phyloP scores from a whole-genome alignment of 2,888 invertebrate genomes.

The Ypsolopha scabrella region DNA sequence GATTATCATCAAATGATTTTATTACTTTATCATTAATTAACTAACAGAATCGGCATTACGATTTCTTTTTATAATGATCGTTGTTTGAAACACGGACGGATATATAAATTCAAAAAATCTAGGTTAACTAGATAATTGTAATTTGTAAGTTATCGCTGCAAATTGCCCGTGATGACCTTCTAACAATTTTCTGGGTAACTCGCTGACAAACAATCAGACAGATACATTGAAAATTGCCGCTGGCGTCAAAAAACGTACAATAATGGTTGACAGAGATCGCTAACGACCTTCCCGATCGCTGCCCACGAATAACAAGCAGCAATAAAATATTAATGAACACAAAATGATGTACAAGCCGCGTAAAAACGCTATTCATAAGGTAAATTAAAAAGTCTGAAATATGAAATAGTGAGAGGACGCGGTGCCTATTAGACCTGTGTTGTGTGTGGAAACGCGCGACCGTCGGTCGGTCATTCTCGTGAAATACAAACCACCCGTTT shows the following conservation, averaged over 20 bases:
- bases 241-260: constrained; percentile 8
- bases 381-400: constrained; percentile 64
- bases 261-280: constrained; percentile 20
- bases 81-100: neutral
- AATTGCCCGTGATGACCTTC: neutral
- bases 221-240: neutral
- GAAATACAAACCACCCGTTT: constrained; percentile 24
- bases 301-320: constrained; percentile 50
- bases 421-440: constrained; percentile 34
- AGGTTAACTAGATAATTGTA: too few species aligned
- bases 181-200: neutral
- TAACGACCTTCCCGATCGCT: constrained; percentile 38
- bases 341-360: constrained; percentile 61
- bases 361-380: constrained; percentile 62
- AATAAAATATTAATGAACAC: constrained; percentile 59
- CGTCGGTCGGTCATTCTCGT: neutral
- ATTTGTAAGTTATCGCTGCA: too few species aligned
- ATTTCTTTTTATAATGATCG: neutral
- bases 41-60: too few species aligned
- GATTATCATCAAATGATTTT: neutral
- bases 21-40: neutral
- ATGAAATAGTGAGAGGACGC: constrained; percentile 57
- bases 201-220: constrained; percentile 6
- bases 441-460: constrained; percentile 4
- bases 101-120: neutral